phyloP scores from a whole-genome alignment of 2,797 vertebrate genomes.

The Psittacula echo region DNA sequence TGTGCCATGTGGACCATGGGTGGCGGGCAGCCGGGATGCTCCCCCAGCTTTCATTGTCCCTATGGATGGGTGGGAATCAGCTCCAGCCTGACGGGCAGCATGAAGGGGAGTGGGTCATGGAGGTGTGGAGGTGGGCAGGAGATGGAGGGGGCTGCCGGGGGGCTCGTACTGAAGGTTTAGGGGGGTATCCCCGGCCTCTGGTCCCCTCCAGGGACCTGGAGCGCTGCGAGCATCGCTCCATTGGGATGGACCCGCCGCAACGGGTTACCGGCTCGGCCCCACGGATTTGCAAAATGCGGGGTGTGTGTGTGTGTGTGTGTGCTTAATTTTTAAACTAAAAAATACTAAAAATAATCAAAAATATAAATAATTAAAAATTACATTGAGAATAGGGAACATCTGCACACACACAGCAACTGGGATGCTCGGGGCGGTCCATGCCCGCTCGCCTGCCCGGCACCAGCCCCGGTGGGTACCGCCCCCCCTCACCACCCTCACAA shows the following conservation, averaged over 20 bases:
- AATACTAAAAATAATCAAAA: not conserved
- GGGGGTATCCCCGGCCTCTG: not conserved
- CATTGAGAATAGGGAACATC: not conserved
- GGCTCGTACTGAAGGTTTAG: not conserved
- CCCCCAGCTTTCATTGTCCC: not conserved
- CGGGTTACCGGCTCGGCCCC: not conserved
- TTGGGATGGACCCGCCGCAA: not conserved
- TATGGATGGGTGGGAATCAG: not conserved
- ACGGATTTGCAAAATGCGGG: not conserved
- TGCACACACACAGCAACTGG: not conserved
- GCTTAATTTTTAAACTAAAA: not conserved
- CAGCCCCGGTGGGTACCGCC: too few relatives aligned
- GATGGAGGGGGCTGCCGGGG: not conserved
- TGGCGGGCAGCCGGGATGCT: not conserved
- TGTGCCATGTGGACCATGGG: accelerated
- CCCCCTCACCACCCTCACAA: not conserved
- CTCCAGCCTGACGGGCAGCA: not conserved
- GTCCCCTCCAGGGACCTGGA: not conserved
- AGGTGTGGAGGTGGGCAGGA: not conserved
- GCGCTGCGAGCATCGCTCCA: not conserved
- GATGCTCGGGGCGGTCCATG: too few relatives aligned
- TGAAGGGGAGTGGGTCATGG: not conserved
- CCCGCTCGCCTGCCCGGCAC: too few relatives aligned
- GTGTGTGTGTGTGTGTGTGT: too few relatives aligned
- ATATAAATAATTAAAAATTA: not conserved